Conservation (phyloP, 2,888 invertebrate species). For the Carabus problematicus region DNA sequence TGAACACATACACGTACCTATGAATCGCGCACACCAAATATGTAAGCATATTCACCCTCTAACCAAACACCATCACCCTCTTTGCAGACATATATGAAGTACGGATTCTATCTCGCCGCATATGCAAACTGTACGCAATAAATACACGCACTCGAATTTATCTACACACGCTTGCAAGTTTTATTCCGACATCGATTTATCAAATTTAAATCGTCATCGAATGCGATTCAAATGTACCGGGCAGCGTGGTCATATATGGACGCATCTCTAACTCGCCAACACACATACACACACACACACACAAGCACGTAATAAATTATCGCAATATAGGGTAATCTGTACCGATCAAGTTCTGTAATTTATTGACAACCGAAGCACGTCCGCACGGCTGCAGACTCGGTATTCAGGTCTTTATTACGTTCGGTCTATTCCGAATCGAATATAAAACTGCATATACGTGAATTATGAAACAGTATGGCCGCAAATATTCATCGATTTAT, state of each 20-base stretch:
- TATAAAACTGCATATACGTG: slow-evolving; percentile 19
- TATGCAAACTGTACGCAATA: slow-evolving; percentile 7
- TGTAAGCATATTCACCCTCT: too few species aligned
- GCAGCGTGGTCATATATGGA: too few species aligned
- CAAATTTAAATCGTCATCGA: slow-evolving; percentile 36
- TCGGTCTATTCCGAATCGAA: slow-evolving; percentile 18
- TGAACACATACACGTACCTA: not conserved
- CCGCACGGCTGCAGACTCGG: slow-evolving; percentile 12
- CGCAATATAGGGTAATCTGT: slow-evolving; percentile 29
- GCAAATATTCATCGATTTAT: slow-evolving; percentile 20
- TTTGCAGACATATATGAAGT: too few species aligned
- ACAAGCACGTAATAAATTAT: not conserved
- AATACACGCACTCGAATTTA: too few species aligned
- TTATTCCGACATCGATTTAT: slow-evolving; percentile 26
- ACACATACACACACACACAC: not conserved
- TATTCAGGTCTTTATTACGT: slow-evolving; percentile 31
- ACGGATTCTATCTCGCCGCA: not conserved
- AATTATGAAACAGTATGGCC: not conserved
- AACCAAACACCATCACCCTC: too few species aligned
- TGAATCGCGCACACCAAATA: not conserved
- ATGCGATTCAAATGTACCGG: not conserved
- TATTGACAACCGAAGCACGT: slow-evolving; percentile 32
- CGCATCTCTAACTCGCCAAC: too few species aligned
- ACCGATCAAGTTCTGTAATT: slow-evolving; percentile 31
- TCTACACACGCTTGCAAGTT: slow-evolving; percentile 19